Conservation (phyloP, 2,888 invertebrate species). For the Macrosiphum euphorbiae region DNA sequence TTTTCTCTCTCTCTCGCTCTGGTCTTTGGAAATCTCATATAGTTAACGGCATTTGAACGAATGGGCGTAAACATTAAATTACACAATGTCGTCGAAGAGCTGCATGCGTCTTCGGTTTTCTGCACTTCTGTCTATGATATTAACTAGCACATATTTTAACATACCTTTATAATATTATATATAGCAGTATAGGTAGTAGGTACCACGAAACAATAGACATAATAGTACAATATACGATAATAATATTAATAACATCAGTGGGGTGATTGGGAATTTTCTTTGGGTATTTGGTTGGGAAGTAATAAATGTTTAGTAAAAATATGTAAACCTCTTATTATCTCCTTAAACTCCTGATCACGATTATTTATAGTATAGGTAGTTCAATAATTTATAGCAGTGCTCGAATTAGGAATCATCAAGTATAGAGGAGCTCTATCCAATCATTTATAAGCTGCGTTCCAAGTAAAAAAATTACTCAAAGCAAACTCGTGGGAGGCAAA, state of each 20-base stretch:
- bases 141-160: slow-evolving; percentile 12
- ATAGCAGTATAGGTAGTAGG: too few species aligned
- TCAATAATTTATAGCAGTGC: too few species aligned
- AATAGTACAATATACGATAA: background rate
- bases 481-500: too few species aligned
- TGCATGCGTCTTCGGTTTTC: slow-evolving; percentile 36
- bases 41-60: slow-evolving; percentile 62
- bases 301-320: background rate
- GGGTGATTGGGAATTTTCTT: background rate
- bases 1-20: slow-evolving; percentile 20
- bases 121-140: slow-evolving; percentile 26
- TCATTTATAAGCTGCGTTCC: too few species aligned
- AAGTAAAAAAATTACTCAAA: too few species aligned
- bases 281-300: background rate
- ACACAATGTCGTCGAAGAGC: slow-evolving; percentile 41
- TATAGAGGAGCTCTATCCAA: too few species aligned
- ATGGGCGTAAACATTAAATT: slow-evolving; percentile 60
- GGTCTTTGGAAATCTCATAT: slow-evolving; percentile 42
- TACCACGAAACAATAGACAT: background rate
- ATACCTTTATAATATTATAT: background rate
- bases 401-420: too few species aligned
- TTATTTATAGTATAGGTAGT: background rate
- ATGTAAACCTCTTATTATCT: background rate
- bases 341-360: background rate
- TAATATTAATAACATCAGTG: background rate